phyloP scores from a whole-genome alignment of 2,113 vertebrate species.

The Anhinga anhinga region DNA sequence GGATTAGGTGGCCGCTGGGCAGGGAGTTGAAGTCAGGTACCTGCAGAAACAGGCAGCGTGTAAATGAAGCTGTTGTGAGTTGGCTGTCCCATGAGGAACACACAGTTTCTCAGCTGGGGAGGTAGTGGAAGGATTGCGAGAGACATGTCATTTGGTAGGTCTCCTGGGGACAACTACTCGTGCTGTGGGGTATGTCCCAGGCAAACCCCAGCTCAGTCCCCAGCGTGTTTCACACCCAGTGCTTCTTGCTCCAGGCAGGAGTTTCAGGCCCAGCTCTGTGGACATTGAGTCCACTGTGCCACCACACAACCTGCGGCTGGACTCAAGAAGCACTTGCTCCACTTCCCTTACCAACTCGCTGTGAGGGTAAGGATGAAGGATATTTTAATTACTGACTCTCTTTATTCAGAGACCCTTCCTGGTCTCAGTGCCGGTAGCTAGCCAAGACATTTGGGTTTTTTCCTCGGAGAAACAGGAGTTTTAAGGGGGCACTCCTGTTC shows the following conservation, averaged over 20 bases:
- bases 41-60: not conserved
- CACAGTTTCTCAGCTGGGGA: not conserved
- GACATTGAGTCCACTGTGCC: rapidly evolving
- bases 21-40: not conserved
- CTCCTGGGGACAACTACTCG: not conserved
- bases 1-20: not conserved
- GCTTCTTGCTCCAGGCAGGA: not conserved
- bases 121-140: not conserved
- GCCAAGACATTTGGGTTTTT: not conserved
- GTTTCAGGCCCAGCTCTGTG: not conserved
- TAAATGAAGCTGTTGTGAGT: not conserved
- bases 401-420: not conserved
- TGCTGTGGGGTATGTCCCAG: not conserved
- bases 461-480: not conserved
- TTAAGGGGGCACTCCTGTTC: not conserved
- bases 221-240: not conserved
- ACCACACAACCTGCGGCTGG: rapidly evolving
- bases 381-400: not conserved
- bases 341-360: not conserved
- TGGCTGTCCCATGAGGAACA: not conserved
- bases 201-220: not conserved
- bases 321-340: not conserved
- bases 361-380: not conserved
- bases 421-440: not conserved
- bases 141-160: not conserved